Percentiles rank a stretch among this genome's conserved stretches.
phyloP scores from a whole-genome alignment of 64 coral and sea anemone species.

The Dendronephthya gigantea region DNA sequence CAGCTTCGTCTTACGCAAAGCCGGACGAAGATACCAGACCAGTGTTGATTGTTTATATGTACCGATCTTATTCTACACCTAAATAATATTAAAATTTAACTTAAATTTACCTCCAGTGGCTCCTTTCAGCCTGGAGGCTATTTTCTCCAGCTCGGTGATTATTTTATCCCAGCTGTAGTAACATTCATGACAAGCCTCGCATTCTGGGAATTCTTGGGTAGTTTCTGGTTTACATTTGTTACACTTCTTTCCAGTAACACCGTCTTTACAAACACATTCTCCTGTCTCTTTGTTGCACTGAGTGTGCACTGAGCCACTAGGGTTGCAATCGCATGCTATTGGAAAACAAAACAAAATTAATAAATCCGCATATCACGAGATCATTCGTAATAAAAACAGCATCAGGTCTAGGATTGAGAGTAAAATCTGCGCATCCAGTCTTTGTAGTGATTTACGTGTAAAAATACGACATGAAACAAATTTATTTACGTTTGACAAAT shows the following conservation, averaged over 20 bases:
- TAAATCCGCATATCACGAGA: no score
- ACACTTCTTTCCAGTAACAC: conserved; percentile 7
- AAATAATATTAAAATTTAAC: no score
- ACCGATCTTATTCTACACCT: no score
- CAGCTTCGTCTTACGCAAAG: no score
- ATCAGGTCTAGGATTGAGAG: no score
- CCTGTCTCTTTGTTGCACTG: neutral
- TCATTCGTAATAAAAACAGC: no score
- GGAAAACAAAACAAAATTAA: neutral
- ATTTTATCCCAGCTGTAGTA: neutral
- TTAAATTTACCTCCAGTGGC: neutral
- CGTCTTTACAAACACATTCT: neutral
- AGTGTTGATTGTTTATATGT: no score
- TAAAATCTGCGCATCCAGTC: no score
- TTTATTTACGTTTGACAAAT: no score
- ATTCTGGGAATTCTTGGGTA: neutral
- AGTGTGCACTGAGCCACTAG: neutral
- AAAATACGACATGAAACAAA: no score
- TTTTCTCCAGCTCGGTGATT: neutral
- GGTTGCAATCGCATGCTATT: neutral
- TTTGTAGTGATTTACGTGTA: no score
- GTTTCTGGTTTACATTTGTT: conserved; percentile 1
- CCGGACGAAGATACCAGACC: no score
- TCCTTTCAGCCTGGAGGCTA: neutral
- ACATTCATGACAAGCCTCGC: neutral